Conservation (phyloP, 2,113 vertebrate species). For the Promerops cafer region DNA sequence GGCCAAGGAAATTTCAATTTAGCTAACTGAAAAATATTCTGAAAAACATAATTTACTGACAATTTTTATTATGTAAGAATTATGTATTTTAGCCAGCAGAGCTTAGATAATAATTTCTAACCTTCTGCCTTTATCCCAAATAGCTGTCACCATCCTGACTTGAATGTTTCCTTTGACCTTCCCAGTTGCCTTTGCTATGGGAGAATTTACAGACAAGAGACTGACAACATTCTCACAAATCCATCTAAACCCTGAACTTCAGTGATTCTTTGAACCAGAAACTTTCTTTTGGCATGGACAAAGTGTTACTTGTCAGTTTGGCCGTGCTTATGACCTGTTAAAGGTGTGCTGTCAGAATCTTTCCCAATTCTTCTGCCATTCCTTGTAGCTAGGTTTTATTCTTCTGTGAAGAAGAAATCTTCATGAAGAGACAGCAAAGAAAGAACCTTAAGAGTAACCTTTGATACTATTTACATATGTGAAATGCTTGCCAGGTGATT, state of each 20-base stretch:
- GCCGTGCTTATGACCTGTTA: neutral
- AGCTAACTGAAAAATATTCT: neutral
- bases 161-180: neutral
- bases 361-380: neutral
- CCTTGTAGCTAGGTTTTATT: neutral
- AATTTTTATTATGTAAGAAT: neutral
- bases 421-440: neutral
- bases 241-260: neutral
- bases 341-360: neutral
- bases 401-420: constrained; percentile 6
- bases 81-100: neutral
- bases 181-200: neutral
- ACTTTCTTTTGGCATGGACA: neutral
- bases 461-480: neutral
- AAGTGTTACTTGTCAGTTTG: neutral
- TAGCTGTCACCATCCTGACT: neutral
- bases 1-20: neutral
- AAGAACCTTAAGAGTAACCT: neutral
- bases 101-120: neutral
- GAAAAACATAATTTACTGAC: neutral
- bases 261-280: neutral
- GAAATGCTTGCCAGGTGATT: neutral
- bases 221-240: neutral
- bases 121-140: neutral
- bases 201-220: neutral